These are phyloP conservation scores for Aplysia californica DNA, from an alignment of 1,140 invertebrate genomes.

Conservation along the genomic window DNA sequence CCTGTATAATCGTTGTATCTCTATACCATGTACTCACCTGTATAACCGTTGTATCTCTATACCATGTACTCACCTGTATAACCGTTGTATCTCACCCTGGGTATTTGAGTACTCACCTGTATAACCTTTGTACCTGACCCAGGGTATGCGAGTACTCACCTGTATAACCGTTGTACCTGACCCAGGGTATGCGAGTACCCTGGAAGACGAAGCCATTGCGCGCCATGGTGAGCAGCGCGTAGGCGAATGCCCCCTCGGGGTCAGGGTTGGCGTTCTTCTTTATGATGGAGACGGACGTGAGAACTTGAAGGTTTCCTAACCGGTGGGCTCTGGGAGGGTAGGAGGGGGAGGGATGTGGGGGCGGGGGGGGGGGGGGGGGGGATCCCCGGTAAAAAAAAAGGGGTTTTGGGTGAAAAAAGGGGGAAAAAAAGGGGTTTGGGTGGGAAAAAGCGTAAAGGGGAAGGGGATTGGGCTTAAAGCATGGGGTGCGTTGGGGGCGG, in stretches of 20 bases:
- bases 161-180: not conserved
- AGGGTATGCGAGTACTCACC: too few relatives aligned
- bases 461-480: not conserved
- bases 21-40: too few relatives aligned
- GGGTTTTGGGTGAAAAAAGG: not conserved
- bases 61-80: too few relatives aligned
- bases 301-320: too few relatives aligned
- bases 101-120: too few relatives aligned
- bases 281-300: not conserved
- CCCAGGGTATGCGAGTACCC: not conserved
- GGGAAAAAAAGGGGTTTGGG: not conserved
- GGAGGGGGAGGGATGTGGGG: not conserved
- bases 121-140: not conserved
- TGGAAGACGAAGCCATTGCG: not conserved
- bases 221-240: not conserved
- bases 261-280: not conserved
- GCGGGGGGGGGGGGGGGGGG: not conserved
- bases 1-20: too few relatives aligned
- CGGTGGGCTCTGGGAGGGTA: too few relatives aligned
- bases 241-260: not conserved
- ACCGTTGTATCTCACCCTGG: too few relatives aligned
- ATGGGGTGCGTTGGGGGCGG: not conserved
- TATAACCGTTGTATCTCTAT: too few relatives aligned
- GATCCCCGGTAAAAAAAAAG: not conserved
- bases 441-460: not conserved